phyloP scores from a whole-genome alignment of 2,888 invertebrate genomes.

The Saturnia pavonia region DNA sequence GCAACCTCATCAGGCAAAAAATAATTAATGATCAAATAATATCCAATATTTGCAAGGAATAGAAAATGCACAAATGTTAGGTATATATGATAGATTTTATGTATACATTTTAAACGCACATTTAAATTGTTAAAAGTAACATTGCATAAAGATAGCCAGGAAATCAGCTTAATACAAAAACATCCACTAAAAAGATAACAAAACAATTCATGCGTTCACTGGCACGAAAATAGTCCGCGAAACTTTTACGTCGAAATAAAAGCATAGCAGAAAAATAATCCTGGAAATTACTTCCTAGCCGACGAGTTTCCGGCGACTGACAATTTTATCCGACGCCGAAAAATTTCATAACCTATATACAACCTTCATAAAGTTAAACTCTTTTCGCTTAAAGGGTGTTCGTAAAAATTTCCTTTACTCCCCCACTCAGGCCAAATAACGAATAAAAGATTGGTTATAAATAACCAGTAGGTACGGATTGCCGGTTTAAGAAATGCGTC shows the following conservation, averaged over 20 bases:
- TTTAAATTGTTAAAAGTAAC: neutral
- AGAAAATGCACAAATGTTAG: too few relatives aligned
- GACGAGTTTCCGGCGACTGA: slow-evolving; percentile 37
- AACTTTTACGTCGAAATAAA: slow-evolving; percentile 38
- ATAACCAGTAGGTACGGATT: slow-evolving; percentile 12
- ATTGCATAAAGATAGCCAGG: neutral
- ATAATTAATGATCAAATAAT: too few relatives aligned
- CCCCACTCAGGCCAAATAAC: slow-evolving; percentile 38
- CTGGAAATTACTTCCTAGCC: slow-evolving; percentile 37
- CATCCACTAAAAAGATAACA: slow-evolving; percentile 11
- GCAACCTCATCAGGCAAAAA: too few relatives aligned
- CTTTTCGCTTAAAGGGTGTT: slow-evolving; percentile 45
- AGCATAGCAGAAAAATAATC: slow-evolving; percentile 34
- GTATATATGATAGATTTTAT: too few relatives aligned
- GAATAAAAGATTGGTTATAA: slow-evolving; percentile 24
- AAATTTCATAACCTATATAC: slow-evolving; percentile 51
- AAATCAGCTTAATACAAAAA: slow-evolving; percentile 13
- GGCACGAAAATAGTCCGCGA: slow-evolving; percentile 28
- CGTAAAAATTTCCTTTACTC: slow-evolving; percentile 52
- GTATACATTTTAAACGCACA: neutral
- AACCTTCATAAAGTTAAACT: slow-evolving; percentile 51
- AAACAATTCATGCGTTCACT: slow-evolving; percentile 26
- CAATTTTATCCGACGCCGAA: slow-evolving; percentile 40
- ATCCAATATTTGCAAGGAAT: too few relatives aligned
- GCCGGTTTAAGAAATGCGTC: too few relatives aligned